phyloP scores from a whole-genome alignment of 2,888 invertebrate genomes.

The Acanthosepion pharaonis region DNA sequence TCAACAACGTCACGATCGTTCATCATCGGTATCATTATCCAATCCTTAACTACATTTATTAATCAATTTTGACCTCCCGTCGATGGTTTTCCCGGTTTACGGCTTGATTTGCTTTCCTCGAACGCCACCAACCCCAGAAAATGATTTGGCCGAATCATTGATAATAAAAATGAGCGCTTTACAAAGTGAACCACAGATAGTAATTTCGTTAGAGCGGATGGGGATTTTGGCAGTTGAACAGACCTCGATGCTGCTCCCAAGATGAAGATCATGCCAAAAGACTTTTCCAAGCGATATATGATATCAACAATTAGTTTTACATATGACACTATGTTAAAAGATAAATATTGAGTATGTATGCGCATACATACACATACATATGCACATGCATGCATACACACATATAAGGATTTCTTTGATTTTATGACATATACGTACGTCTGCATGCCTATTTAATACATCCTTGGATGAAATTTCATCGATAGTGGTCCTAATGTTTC shows the following conservation, averaged over 20 bases:
- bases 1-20: conserved; percentile 15
- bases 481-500: too few relatives aligned
- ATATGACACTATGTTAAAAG: neutral
- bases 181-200: neutral
- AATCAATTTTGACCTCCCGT: neutral
- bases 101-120: neutral
- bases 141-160: neutral
- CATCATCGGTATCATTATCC: neutral
- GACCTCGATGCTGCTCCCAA: neutral
- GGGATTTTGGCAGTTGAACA: neutral
- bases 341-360: neutral
- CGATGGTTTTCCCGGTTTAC: neutral
- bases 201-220: neutral
- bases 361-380: neutral
- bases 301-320: neutral
- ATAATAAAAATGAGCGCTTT: neutral
- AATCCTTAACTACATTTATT: neutral
- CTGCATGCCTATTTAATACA: neutral
- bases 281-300: neutral
- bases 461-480: too few relatives aligned
- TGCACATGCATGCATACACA: neutral
- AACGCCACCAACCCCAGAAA: neutral
- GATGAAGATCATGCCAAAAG: neutral
- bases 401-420: neutral
- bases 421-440: neutral